These are phyloP conservation scores for Piscicola geometra DNA, from an alignment of 2,888 invertebrate genomes.

Conservation along the genomic window DNA sequence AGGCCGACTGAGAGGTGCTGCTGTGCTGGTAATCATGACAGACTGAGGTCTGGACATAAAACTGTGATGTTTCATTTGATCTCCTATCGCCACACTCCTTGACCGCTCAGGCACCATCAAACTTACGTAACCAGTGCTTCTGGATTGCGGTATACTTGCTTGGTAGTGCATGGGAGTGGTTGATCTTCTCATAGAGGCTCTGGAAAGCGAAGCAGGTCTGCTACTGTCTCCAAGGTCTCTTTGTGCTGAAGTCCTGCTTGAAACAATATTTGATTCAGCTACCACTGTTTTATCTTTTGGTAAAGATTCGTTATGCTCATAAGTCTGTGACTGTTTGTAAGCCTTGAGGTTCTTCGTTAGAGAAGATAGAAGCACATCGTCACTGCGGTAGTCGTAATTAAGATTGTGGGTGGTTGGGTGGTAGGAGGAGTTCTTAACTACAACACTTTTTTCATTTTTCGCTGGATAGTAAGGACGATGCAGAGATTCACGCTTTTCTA, in stretches of 20 bases:
- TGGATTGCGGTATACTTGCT: too few species aligned
- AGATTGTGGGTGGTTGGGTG: not conserved
- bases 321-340: not conserved
- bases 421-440: too few species aligned
- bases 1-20: not conserved
- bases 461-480: too few species aligned
- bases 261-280: slow-evolving; percentile 31
- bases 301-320: too few species aligned
- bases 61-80: not conserved
- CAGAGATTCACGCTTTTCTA: too few species aligned
- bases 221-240: slow-evolving; percentile 46
- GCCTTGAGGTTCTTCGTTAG: not conserved
- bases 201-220: not conserved
- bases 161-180: not conserved
- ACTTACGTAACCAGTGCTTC: too few species aligned
- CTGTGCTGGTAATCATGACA: too few species aligned
- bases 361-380: not conserved
- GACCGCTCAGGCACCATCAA: not conserved
- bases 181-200: not conserved
- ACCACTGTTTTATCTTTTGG: slow-evolving; percentile 43
- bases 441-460: too few species aligned
- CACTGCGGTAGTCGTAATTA: not conserved
- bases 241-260: slow-evolving; percentile 37
- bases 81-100: not conserved
- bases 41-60: not conserved